Conservation (phyloP, 2,113 vertebrate species). For the Pardalotus punctatus region DNA sequence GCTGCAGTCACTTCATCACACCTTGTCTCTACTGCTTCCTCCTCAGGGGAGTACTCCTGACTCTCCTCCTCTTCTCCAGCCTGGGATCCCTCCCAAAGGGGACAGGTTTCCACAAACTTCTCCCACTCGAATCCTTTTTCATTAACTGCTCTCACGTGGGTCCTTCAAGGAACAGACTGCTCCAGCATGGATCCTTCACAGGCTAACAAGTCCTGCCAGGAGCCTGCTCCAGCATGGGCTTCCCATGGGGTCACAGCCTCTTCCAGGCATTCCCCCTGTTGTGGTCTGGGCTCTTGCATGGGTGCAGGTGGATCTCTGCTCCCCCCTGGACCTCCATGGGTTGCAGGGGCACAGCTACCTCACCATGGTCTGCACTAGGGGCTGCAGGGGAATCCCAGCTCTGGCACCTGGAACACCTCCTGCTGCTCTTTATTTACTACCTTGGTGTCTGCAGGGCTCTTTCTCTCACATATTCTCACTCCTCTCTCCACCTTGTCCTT, state of each 20-base stretch:
- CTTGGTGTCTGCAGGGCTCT: neutral
- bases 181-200: neutral
- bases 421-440: neutral
- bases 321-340: neutral
- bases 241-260: neutral
- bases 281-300: neutral
- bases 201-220: neutral
- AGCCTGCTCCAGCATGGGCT: neutral
- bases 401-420: neutral
- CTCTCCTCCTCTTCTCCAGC: neutral
- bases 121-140: neutral
- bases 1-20: neutral
- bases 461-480: neutral
- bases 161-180: neutral
- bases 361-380: neutral
- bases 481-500: neutral
- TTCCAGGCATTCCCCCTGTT: neutral
- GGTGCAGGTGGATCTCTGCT: neutral
- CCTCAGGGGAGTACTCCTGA: neutral
- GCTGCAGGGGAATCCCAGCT: neutral
- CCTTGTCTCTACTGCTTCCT: neutral
- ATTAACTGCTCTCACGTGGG: neutral
- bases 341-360: neutral
- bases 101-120: accelerated
- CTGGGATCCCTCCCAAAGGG: neutral